Base-by-base conservation (phyloP, 2,113 vertebrate species). In the Eulacestoma nigropectus region DNA sequence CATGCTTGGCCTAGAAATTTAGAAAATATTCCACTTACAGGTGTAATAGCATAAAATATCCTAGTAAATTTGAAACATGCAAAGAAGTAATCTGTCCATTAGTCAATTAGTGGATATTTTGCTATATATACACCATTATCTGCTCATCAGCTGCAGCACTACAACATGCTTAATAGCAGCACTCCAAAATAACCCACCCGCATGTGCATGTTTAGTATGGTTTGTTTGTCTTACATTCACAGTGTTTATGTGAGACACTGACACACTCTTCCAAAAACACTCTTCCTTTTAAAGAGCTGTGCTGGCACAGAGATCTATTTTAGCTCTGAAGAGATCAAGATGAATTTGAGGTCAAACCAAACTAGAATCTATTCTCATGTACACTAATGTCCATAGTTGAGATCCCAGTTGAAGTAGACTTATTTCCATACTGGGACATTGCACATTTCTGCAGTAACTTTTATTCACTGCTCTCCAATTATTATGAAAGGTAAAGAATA, bases 1-100 rank as follows among this genome's bases (percentile, higher is more conserved):
- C 99, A 99, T 99, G 98, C 99, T 99, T 49, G 99, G 99, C 97
- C 99, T 99, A 97, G 79, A 95, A 87, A 94, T 94, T 93, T 7
- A 94, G 78, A 87, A 94, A 50, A 89, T 16, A 91, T 29, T 97
- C 83, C n/a, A 84, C 53, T 91, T 94, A 80, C 16, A 53, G 6
- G 2, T 25, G 2, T 33, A 64, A 59, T 3, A 77, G 13, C 21
- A 62, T 17, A 81, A 90, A 65, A 52, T 19, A 39, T 3, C 26
- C 13, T 18, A 5, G 21, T 39, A 75, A 65, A 82, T 79, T 21
- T 49, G 42, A 92, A 32, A 68, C 55, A 35, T 18, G 27, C 17
- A 60, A 79, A 84, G 20, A 47, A 91, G 23, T 46, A 35, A 65
- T 52, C 11, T 80, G 39, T n/a, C 42, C 10, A 12, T 50, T 85